Base-by-base conservation (phyloP, 2,797 vertebrate genomes). In the Podarcis siculus region DNA sequence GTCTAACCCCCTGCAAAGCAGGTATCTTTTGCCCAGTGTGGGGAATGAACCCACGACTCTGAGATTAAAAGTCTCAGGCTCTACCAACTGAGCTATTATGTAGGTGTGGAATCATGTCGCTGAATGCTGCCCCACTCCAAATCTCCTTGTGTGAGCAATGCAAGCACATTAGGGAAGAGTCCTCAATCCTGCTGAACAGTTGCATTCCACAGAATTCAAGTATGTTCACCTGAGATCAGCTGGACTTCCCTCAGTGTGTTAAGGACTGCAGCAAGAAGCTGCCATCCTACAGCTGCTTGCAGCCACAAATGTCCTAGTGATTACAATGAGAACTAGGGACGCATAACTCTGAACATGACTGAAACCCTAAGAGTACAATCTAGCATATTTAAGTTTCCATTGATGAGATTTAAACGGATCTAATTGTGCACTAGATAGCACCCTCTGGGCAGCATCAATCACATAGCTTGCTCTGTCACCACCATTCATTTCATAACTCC, bases 221-320 rank as follows among this genome's bases (percentile, higher is more conserved):
- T 8, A 83, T 89, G 87, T 86, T 89, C 86, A 89, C 89, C 86
- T 91, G 79, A 92, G 82, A 94, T 94, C 10, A 77, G 9, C 58
- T 78, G 35, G 49, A 17, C 30, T 69, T 17, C 4, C 3, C 13
- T 88, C 42, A 67, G 19, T 83, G 3, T 42, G 67, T 61, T 83
- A 37, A 83, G 32, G 76, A 55, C 42, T 83, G 30, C 45, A 30
- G 19, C n/a, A 58, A 72, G 12, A 72, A 35, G 9, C 30, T 39
- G 17, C 39, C 76, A 27, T 32, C 58, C 58, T 77, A 13, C 61
- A 45, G 49, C 25, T 69, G 10, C 77, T 49, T 75, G 8, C 32
- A 21, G 32, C 30, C 21, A 35, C 21, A 79, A 77, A 27, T 39
- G 21, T 21, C 23, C 69, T 73, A 73, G 15, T 85, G 55, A 23